Base-by-base conservation (phyloP, 2,797 vertebrate genomes). In the Catharus ustulatus region DNA sequence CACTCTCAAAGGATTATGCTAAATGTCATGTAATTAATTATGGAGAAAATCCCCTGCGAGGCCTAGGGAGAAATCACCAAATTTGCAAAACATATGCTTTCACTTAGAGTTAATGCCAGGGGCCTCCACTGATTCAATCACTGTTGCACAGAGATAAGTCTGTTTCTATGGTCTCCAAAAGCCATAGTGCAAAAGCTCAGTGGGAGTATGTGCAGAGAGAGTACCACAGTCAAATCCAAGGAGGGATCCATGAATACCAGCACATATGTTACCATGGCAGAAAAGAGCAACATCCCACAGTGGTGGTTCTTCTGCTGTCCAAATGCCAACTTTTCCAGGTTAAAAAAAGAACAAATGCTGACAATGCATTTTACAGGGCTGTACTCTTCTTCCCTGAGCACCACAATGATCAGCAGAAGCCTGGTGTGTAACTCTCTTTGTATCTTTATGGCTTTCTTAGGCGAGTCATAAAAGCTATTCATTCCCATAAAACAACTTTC, bases 21-120 rank as follows among this genome's bases (percentile, higher is more conserved):
- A 68, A 95, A 96, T 93, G 87, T 82, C 92, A 63, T 74, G 74
- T 55, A 81, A 89, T 93, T 92, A 90, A 92, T 96, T 92, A 90
- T 2, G 10, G 42, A 94, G 64, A 75, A 93, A 94, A 94, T 82
- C 77, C 76, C 45, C 69, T 91, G 69, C 3, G 10, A 79, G 24
- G 30, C 73, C 73, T 19, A 89, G 36, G 42, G n/a, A 61, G 86
- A 95, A 94, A 68, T 72, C 58, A 94, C 42, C 51, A 69, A 62
- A 67, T 86, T 81, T 57, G 34, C 51, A 85, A 91, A 94, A 45
- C 76, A 93, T 71, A 68, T 89, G 76, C 78, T 94, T 93, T 89
- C 34, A n/a, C 29, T 78, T 74, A 40, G 62, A 89, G 52, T 78
- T 86, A 81, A 81, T 10, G 16, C 83, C 89, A 84, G 89, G 43